These are phyloP conservation scores for Zaprionus obscuricornis DNA, from an alignment of 2,888 invertebrate species.

Conservation along the genomic window DNA sequence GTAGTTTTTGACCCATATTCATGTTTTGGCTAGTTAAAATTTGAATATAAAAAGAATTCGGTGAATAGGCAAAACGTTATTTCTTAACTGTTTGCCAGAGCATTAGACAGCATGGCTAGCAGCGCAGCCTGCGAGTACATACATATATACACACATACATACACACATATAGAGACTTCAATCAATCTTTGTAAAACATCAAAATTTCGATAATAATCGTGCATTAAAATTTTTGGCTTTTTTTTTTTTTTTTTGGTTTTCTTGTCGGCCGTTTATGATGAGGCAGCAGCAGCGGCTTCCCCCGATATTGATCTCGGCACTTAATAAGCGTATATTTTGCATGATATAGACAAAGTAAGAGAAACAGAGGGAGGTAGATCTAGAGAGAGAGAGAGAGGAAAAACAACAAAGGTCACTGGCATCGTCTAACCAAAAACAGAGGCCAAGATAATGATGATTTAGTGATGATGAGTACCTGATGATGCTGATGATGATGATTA, in stretches of 20 bases:
- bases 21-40: constrained; percentile 46
- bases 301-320: constrained; percentile 56
- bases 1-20: constrained; percentile 75
- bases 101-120: not conserved
- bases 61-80: constrained; percentile 51
- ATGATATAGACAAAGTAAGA: constrained; percentile 17
- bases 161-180: constrained; percentile 31
- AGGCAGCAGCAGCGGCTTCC: constrained; percentile 50
- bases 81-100: constrained; percentile 58
- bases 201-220: constrained; percentile 68
- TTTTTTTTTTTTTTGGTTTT: constrained; percentile 10
- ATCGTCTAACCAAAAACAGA: constrained; percentile 43
- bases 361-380: not conserved
- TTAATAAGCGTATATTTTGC: constrained; percentile 48
- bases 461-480: constrained; percentile 43
- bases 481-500: constrained; percentile 30
- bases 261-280: constrained; percentile 20
- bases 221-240: constrained; percentile 46
- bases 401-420: constrained; percentile 68
- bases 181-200: constrained; percentile 32
- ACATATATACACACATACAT: too few relatives aligned
- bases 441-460: constrained; percentile 27
- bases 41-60: constrained; percentile 67
- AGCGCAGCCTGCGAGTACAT: not conserved
- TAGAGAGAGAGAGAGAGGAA: constrained; percentile 2